phyloP scores from a whole-genome alignment of 1,140 invertebrate genomes.

The Monomorium pharaonis region DNA sequence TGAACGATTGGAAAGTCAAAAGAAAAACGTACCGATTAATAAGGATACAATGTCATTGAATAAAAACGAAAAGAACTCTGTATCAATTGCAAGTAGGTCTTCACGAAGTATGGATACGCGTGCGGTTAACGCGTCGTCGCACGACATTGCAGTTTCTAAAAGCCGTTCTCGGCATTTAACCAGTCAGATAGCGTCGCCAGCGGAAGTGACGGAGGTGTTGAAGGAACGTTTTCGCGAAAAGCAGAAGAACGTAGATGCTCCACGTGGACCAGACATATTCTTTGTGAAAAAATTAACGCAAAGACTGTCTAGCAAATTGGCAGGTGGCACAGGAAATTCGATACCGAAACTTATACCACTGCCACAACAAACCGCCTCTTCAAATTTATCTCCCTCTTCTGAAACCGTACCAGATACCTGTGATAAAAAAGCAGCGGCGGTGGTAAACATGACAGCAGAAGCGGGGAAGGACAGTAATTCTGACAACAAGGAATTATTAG shows the following conservation, averaged over 20 bases:
- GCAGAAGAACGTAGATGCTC: constrained; percentile 77
- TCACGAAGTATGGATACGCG: neutral
- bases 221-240: constrained; percentile 82
- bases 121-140: constrained; percentile 21
- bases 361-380: constrained; percentile 26
- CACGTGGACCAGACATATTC: constrained; percentile 82
- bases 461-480: constrained; percentile 59
- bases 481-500: constrained; percentile 83
- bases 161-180: constrained; percentile 76
- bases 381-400: neutral
- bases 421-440: constrained; percentile 35
- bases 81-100: neutral
- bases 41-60: neutral
- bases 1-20: constrained; percentile 45
- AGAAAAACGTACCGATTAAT: constrained; percentile 8
- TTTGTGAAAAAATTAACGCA: constrained; percentile 85
- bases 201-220: constrained; percentile 81
- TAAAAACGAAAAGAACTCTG: neutral
- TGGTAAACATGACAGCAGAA: constrained; percentile 25
- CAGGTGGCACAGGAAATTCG: constrained; percentile 66
- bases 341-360: constrained; percentile 73
- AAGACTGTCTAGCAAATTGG: constrained; percentile 82
- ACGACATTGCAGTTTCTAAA: constrained; percentile 5
- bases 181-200: constrained; percentile 81
- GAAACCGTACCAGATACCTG: neutral